phyloP scores from a whole-genome alignment of 1,140 invertebrate genomes.

The Mycetomoellerius zeteki region DNA sequence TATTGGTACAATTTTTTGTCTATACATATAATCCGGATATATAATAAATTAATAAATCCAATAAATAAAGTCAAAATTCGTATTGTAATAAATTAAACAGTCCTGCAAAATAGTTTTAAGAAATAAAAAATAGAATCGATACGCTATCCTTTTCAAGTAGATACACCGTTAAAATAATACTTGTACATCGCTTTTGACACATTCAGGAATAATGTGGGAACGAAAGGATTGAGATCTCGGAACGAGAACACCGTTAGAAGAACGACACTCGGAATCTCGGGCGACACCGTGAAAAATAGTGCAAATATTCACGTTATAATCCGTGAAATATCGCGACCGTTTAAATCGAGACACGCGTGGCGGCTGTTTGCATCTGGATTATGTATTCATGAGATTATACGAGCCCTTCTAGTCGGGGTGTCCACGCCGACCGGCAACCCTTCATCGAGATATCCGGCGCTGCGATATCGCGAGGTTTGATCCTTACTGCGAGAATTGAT shows the following conservation, averaged over 20 bases:
- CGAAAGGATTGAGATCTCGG: conserved; percentile 22
- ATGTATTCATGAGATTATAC: conserved; percentile 85
- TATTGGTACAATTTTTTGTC: neutral
- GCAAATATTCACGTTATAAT: conserved; percentile 81
- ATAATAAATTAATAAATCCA: neutral
- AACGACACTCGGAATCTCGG: conserved; percentile 19
- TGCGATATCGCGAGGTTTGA: conserved; percentile 23
- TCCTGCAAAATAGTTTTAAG: neutral
- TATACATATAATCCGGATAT: neutral
- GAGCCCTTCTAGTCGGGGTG: conserved; percentile 74
- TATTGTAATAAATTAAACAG: neutral
- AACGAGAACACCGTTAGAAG: conserved; percentile 14
- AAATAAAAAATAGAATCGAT: neutral
- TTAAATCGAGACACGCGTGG: conserved; percentile 83
- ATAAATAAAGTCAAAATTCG: too few species aligned
- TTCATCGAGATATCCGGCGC: conserved; percentile 70
- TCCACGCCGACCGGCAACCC: conserved; percentile 75
- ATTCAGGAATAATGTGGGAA: conserved; percentile 15
- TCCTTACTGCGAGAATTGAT: conserved; percentile 26
- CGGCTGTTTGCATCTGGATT: conserved; percentile 85
- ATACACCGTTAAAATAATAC: neutral
- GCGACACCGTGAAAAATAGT: conserved; percentile 80
- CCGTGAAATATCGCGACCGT: conserved; percentile 86
- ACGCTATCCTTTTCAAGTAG: neutral
- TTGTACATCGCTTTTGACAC: neutral